Base-by-base conservation (phyloP, 2,888 invertebrate species). In the Mesorhabditis spiculigera region DNA sequence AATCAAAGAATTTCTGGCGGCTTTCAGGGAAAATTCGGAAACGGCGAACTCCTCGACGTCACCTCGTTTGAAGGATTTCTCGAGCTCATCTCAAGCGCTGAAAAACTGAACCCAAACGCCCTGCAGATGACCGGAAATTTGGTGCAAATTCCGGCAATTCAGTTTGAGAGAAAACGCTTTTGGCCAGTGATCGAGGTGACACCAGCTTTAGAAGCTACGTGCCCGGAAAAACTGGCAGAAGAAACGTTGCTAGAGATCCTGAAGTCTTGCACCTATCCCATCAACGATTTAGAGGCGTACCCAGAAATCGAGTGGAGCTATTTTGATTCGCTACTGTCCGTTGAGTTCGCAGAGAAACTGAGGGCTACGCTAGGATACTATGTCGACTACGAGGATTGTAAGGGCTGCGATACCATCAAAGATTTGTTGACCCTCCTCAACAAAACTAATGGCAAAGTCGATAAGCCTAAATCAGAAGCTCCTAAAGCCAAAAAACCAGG, bases 341-440 rank as follows among this genome's bases (percentile, higher is more conserved):
- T 50, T 13, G 58, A 50, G n/a, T 50, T 50, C 58, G 8, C 58
- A 1, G 58, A 50, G n/a, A 50, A 50, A n/a, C 58, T 50, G 8
- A 10, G 58, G 58, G 10, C n/a, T 50, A 50, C 8, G n/a, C 58
- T 50, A 13, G 58, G 58, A 13, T n/a, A 50, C 58, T 50, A 13
- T 50, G 58, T 50, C 58, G 58, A 50, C 58, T 50, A 50, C n/a
- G 58, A 50, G 10, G 58, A 50, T 50, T 50, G 58, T 50, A 50
- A 50, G n/a, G n/a, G n/a, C 58, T 50, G 58, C n/a, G 3, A 50
- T 13, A 50, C 58, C n/a, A 10, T n/a, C 10, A 50, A 50, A 50
- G n/a, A 50, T 13, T 3, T 50, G 58, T n/a, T 50, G 58, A 50
- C 8, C 8, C n/a, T 50, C n/a, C n/a, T 50, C 10, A 50, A 50